Evolutionary conservation across 2,113 vertebrate species (phyloP).

Genomic region (Gorsachius goisagi): DNA sequence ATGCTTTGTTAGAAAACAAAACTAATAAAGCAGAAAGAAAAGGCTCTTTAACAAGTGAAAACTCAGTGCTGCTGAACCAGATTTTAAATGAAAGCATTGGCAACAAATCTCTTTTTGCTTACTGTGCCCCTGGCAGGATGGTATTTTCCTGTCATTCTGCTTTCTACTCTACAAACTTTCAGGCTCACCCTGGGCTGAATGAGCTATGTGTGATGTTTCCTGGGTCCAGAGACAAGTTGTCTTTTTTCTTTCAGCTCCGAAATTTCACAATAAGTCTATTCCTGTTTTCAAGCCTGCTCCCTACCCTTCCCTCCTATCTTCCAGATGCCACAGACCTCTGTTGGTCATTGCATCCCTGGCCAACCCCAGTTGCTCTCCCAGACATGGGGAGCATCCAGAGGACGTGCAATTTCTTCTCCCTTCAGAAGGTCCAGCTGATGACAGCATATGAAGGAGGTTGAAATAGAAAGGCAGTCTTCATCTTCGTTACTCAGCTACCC

Average conservation of each 20-base stretch:
- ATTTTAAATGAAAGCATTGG: background rate
- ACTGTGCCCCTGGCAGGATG: background rate
- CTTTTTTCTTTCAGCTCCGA: background rate
- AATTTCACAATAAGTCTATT: background rate
- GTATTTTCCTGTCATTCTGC: background rate
- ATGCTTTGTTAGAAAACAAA: background rate
- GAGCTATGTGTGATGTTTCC: background rate
- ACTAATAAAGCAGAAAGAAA: background rate
- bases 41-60: background rate
- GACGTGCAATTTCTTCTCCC: background rate
- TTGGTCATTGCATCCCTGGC: background rate
- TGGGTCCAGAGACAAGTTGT: background rate
- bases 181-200: background rate
- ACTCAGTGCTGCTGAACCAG: background rate
- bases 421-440: background rate
- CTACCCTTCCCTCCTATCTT: background rate
- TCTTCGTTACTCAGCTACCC: background rate
- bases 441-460: background rate
- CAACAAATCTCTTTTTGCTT: background rate
- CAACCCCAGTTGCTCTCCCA: background rate
- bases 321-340: background rate
- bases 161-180: background rate
- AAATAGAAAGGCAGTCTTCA: background rate
- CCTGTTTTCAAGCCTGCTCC: background rate
- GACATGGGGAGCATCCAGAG: background rate